Base-by-base conservation (phyloP, 2,797 vertebrate genomes). In the Sciurus carolinensis region DNA sequence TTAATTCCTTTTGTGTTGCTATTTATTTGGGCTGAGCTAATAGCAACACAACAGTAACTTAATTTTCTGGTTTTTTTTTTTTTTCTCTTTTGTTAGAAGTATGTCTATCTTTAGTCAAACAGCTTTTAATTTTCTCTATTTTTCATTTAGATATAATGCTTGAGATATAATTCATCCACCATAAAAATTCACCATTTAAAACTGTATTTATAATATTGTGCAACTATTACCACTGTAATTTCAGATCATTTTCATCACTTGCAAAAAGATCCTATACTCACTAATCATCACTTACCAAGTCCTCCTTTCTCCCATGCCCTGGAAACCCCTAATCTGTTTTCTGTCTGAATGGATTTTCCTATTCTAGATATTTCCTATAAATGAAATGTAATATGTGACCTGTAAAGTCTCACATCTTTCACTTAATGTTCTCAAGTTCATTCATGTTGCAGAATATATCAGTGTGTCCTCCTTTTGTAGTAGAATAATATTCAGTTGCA, bases 101-200 rank as follows among this genome's bases (percentile, higher is more conserved):
- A 86, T 95, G n/a, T 47, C 1, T 2, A 13, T 54, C 28, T 81
- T 62, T 64, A 39, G 42, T 86, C 33, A 59, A 20, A 75, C 22
- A 52, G 13, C 11, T 33, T 90, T 90, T 20, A 30, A 8, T 87
- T 93, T 82, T 90, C 30, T 81, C 87, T 59, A 90, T 81, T 73
- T 86, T 92, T 77, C 47, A 73, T 17, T 87, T 39, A 69, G 20
- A n/a, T 73, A 62, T 33, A 54, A 28, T 73, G 79, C 30, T n/a
- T 44, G 50, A 20, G 0, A 5, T 64, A 11, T 33, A 80, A 67
- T 79, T 39, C n/a, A 42, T 54, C 22, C 9, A 22, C 59, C 87
- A 79, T 52, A 79, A 67, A 73, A 39, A 67, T 6, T 67, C 66
- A 67, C 33, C 33, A 33, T 67, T 17, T 67, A 15, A 67, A 67